phyloP scores from a whole-genome alignment of 1,140 invertebrate genomes.

The Tetragonula clypearis region DNA sequence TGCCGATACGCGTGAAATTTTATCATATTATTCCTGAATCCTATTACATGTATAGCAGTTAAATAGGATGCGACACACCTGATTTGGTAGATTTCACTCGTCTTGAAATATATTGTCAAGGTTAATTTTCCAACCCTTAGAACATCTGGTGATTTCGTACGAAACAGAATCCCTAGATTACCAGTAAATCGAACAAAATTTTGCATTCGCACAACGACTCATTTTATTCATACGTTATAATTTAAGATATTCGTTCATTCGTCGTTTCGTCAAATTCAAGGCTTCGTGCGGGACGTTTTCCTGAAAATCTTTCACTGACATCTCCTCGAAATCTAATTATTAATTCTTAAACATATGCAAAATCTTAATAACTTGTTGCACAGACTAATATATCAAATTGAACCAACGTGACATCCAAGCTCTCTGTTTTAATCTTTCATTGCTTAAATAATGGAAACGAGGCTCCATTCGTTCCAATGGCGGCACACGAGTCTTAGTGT shows the following conservation, averaged over 20 bases:
- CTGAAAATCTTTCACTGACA: too few species aligned
- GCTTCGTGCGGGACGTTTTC: neutral
- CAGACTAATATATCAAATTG: too few species aligned
- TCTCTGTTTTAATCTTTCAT: neutral
- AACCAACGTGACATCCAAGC: neutral
- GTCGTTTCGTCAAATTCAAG: neutral
- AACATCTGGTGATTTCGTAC: neutral
- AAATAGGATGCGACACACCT: neutral
- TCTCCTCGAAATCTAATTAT: too few species aligned
- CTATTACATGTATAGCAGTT: neutral
- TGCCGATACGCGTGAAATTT: neutral
- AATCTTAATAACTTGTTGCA: neutral
- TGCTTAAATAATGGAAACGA: neutral
- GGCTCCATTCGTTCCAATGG: neutral
- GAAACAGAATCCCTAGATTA: neutral
- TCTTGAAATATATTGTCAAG: neutral
- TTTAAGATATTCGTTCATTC: neutral
- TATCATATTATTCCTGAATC: neutral
- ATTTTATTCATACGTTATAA: neutral
- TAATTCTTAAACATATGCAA: neutral
- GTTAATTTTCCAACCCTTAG: neutral
- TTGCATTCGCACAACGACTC: neutral
- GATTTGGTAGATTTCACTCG: neutral
- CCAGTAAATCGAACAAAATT: neutral
- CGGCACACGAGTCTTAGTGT: neutral